Base-by-base conservation (phyloP, 1,140 invertebrate species). In the Bombus fervidus region DNA sequence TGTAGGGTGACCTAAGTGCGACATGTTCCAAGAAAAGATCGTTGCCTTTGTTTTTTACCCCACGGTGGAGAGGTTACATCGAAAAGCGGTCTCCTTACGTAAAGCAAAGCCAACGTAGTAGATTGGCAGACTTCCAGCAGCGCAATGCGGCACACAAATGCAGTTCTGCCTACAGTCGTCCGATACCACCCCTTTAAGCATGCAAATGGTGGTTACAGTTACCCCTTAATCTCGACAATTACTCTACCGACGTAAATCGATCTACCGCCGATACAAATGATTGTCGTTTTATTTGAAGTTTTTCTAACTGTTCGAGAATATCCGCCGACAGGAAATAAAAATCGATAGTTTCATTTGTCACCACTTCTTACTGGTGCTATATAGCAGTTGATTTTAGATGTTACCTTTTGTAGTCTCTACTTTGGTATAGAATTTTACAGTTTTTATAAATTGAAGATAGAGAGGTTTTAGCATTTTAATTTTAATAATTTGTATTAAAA, bases 141-240 rank as follows among this genome's bases (percentile, higher is more conserved):
- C 92, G 93, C 93, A 94, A 87, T 94, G 93, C 93, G 91, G 91
- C 87, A 91, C 91, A 84, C 91, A 87, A 81, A 82, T 79, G 74
- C 59, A 64, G 47, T n/a, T 62, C 37, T 37, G 79, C 62, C 22
- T 84, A 72, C 53, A 41, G 28, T 37, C 34, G 68, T 34, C 28
- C 39, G n/a, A 83, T 89, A 87, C 71, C 28, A 57, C 68, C 83
- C 81, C 72, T 89, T 87, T 82, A 86, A 85, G 34, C 64, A 57
- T 74, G 31, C 86, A 41, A 81, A 80, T 73, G 43, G 13, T 43
- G 80, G 15, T 83, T 69, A 76, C 66, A 80, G 41, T 87, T 80
- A 87, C 31, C 37, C 31, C 43, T 72, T n/a, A 53, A 83, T 74
- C 73, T n/a, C 47, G 41, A 41, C 39, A 34, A 87, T 83, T 47